Evolutionary conservation across 2,888 invertebrate species (phyloP).

Genomic region (Kryphioiulus occultus): DNA sequence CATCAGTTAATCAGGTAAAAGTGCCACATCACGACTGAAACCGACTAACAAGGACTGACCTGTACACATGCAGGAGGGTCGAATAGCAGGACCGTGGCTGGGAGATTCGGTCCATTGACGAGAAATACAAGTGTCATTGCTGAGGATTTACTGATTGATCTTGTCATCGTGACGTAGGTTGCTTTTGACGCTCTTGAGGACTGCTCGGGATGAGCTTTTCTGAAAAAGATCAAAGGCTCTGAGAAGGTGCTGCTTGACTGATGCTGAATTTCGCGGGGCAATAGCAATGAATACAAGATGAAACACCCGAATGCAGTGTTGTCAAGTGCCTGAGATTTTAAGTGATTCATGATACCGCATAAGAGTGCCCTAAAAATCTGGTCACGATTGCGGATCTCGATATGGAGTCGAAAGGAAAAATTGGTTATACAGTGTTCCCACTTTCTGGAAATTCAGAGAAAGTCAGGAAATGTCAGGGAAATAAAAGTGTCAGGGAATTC

Average conservation of each 20-base stretch:
- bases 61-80: background rate
- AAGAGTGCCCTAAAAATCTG: background rate
- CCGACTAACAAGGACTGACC: background rate
- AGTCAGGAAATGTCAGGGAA: too few relatives aligned
- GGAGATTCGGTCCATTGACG: background rate
- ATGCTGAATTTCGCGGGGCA: background rate
- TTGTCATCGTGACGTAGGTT: background rate
- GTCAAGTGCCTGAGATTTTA: slow-evolving; percentile 30
- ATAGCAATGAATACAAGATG: background rate
- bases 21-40: background rate
- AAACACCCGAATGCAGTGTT: background rate
- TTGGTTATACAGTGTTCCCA: too few relatives aligned
- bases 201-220: slow-evolving; percentile 1
- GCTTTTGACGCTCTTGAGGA: background rate
- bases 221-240: background rate
- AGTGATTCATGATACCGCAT: background rate
- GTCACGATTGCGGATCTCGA: background rate
- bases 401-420: background rate
- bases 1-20: background rate
- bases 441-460: too few relatives aligned
- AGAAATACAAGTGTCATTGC: background rate
- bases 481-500: too few relatives aligned
- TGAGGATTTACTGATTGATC: background rate
- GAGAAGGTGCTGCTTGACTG: background rate
- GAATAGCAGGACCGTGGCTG: too few relatives aligned